Percentiles rank a stretch among this genome's conserved stretches.
Evolutionary conservation across 2,888 invertebrate genomes (phyloP).

Genomic region (Strigamia transsilvanica): DNA sequence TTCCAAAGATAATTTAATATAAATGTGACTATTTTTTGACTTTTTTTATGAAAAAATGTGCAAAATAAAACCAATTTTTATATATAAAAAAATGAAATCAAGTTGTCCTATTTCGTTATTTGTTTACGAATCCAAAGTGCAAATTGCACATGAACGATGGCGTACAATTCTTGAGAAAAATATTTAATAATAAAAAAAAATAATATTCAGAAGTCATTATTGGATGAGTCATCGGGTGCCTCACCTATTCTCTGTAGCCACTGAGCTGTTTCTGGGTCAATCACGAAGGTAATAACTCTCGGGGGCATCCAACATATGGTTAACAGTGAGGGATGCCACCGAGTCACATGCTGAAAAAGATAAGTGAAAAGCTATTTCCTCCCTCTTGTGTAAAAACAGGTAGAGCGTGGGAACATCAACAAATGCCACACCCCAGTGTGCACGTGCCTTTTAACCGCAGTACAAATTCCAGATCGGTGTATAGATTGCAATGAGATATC

Average conservation of each 20-base stretch:
- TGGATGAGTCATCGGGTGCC: neutral
- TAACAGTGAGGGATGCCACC: neutral
- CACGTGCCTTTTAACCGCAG: neutral
- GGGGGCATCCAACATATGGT: neutral
- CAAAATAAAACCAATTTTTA: slow-evolving; percentile 3
- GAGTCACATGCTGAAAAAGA: neutral
- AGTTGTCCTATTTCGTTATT: neutral
- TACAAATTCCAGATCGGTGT: slow-evolving; percentile 29
- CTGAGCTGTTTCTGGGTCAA: slow-evolving; percentile 6
- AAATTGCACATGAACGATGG: neutral
- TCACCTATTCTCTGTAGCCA: neutral
- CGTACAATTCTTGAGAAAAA: neutral
- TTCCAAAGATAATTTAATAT: slow-evolving; percentile 12
- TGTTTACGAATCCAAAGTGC: neutral
- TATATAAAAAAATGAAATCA: neutral
- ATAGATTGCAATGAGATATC: neutral
- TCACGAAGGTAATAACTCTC: neutral
- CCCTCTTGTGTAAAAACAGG: neutral
- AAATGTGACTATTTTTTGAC: neutral
- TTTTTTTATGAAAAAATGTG: neutral
- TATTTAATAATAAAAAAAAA: neutral
- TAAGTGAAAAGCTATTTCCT: slow-evolving; percentile 4
- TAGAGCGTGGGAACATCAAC: neutral
- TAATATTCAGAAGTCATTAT: neutral
- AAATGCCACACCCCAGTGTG: neutral